Evolutionary conservation across 2,113 vertebrate species (phyloP).

Genomic region (Atlantisia rogersi): DNA sequence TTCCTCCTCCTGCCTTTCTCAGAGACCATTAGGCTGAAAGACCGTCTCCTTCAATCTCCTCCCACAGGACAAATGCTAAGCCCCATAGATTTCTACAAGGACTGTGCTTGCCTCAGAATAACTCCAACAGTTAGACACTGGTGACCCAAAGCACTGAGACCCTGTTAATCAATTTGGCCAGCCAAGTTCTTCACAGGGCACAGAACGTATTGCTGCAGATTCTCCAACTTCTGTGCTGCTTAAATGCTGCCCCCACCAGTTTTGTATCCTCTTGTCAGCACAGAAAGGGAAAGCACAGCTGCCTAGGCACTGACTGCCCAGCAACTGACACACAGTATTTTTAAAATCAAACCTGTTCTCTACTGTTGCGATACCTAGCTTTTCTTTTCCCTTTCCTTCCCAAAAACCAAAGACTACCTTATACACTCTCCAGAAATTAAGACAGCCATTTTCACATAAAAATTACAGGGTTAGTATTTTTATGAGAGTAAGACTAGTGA

Average conservation of each 20-base stretch:
- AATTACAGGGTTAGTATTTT: neutral
- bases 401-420: neutral
- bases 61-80: neutral
- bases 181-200: neutral
- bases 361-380: fast-evolving
- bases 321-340: neutral
- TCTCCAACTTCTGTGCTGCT: neutral
- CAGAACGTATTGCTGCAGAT: neutral
- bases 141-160: neutral
- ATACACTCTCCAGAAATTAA: neutral
- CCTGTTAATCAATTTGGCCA: neutral
- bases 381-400: neutral
- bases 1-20: neutral
- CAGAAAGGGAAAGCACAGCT: neutral
- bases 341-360: neutral
- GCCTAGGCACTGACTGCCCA: neutral
- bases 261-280: neutral
- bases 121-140: neutral
- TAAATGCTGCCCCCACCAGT: neutral
- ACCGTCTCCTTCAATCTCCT: neutral
- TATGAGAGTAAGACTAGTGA: neutral
- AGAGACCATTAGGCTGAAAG: neutral
- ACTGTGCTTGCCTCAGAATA: neutral
- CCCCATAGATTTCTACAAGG: neutral
- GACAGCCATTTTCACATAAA: neutral